phyloP scores from a whole-genome alignment of 2,888 invertebrate genomes.

The Nasonovia ribisnigri region DNA sequence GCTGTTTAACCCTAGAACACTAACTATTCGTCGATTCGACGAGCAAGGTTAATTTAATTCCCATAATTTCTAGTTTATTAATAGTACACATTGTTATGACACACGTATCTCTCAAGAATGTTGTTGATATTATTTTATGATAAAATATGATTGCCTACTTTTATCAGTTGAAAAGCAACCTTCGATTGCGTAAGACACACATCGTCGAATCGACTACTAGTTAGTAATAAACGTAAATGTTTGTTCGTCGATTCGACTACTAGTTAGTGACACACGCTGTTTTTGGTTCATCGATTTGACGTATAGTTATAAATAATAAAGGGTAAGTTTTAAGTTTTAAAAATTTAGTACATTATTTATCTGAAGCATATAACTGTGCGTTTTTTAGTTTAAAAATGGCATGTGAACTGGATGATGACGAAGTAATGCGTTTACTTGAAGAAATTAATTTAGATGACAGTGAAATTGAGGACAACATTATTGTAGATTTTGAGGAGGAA shows the following conservation, averaged over 20 bases:
- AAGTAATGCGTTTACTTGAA: constrained; percentile 25
- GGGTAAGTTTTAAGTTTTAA: constrained; percentile 19
- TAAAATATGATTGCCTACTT: not conserved
- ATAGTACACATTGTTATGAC: too few relatives aligned
- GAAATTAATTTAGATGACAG: constrained; percentile 12
- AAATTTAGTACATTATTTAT: constrained; percentile 12
- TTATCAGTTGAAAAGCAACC: constrained; percentile 6
- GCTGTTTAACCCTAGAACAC: too few relatives aligned
- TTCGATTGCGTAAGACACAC: constrained; percentile 1
- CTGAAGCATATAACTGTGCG: not conserved
- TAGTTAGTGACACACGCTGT: too few relatives aligned
- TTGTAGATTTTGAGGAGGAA: constrained; percentile 12
- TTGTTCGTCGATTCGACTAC: not conserved
- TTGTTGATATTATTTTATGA: not conserved
- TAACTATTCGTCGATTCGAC: too few relatives aligned
- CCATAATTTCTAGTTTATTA: too few relatives aligned
- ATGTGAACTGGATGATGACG: constrained; percentile 16
- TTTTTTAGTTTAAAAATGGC: constrained; percentile 24
- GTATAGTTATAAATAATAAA: not conserved
- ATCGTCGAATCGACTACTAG: not conserved
- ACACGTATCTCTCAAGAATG: not conserved
- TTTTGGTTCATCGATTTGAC: too few relatives aligned
- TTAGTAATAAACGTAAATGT: not conserved
- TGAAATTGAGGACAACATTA: constrained; percentile 21
- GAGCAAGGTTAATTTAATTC: too few relatives aligned